phyloP scores from a whole-genome alignment of 2,797 vertebrate genomes.

The Scolopax rusticola region DNA sequence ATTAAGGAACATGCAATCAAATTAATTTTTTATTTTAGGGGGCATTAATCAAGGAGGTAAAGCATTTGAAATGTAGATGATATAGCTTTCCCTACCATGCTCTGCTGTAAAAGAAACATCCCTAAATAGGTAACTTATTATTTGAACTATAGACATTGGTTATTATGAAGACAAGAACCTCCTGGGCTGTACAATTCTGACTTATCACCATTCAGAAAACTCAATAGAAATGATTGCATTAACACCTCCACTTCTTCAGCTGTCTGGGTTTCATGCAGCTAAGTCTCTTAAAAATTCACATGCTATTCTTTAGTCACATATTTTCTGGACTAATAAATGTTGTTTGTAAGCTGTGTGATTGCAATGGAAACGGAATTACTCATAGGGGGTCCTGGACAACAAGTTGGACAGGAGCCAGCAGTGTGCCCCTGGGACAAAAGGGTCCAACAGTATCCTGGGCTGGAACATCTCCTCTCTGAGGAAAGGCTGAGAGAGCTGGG shows the following conservation, averaged over 20 bases:
- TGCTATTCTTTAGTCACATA: not conserved
- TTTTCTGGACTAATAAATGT: not conserved
- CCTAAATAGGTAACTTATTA: not conserved
- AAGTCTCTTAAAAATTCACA: not conserved
- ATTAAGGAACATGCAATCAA: not conserved
- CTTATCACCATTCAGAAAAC: constrained; percentile 2
- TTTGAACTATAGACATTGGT: not conserved
- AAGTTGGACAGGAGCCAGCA: not conserved
- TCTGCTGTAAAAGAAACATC: not conserved
- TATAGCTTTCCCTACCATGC: not conserved
- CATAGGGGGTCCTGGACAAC: not conserved
- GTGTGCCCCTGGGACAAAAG: not conserved
- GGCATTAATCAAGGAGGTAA: not conserved
- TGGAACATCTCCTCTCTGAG: not conserved
- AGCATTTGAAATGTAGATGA: constrained; percentile 26
- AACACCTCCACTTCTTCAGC: not conserved
- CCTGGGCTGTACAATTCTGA: not conserved
- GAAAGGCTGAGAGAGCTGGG: not conserved
- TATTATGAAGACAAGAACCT: not conserved
- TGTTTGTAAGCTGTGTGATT: not conserved
- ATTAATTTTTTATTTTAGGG: not conserved
- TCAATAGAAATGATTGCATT: constrained; percentile 39
- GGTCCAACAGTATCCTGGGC: not conserved
- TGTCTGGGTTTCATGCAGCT: not conserved
- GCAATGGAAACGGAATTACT: not conserved